These are phyloP conservation scores for Bucorvus abyssinicus DNA, from an alignment of 2,797 vertebrate species.

Conservation along the genomic window DNA sequence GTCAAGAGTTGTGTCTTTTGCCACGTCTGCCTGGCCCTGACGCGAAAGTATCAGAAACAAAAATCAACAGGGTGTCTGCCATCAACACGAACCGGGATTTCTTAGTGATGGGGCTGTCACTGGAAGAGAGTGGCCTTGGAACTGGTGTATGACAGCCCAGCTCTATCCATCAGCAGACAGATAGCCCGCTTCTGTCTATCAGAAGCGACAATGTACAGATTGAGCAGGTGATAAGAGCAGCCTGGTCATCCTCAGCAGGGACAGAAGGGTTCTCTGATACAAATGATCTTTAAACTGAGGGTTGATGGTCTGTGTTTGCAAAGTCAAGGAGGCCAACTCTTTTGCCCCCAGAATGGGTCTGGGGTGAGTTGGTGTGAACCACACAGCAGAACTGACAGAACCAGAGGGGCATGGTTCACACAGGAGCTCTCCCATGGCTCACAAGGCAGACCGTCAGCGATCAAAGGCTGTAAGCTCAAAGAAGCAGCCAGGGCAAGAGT, in stretches of 20 bases:
- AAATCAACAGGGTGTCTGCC: background rate
- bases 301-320: background rate
- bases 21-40: background rate
- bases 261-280: background rate
- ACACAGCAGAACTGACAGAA: background rate
- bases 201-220: background rate
- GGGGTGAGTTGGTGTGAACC: background rate
- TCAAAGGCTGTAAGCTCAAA: rapidly evolving
- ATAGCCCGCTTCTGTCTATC: background rate
- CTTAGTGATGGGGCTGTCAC: background rate
- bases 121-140: background rate
- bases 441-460: too few relatives aligned
- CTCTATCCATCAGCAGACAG: background rate
- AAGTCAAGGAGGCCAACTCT: background rate
- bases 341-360: background rate
- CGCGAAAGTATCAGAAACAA: background rate
- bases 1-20: background rate
- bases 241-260: background rate
- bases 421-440: background rate
- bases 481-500: background rate
- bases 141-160: rapidly evolving
- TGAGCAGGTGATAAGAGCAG: background rate
- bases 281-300: background rate
- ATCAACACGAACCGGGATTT: background rate
- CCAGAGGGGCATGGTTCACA: background rate